These are phyloP conservation scores for Trissoscelio sp. DNA, from an alignment of 2,888 invertebrate species.

Conservation along the genomic window DNA sequence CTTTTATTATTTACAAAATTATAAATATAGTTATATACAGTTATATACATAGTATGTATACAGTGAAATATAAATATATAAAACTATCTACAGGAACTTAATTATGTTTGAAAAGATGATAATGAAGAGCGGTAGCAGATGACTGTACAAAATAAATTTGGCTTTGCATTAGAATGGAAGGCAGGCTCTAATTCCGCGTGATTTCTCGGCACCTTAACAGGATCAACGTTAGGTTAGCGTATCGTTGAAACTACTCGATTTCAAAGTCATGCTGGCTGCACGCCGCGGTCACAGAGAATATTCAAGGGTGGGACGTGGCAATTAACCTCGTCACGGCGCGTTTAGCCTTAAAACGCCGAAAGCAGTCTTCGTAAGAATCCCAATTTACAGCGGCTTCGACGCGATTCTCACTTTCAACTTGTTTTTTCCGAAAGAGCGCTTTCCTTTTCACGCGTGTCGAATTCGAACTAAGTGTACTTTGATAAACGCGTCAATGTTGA, in stretches of 20 bases:
- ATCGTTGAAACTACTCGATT: constrained; percentile 66
- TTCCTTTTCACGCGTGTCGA: constrained; percentile 57
- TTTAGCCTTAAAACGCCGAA: constrained; percentile 68
- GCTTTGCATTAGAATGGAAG: constrained; percentile 18
- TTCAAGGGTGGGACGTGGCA: constrained; percentile 69
- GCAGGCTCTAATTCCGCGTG: constrained; percentile 44
- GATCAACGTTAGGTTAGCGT: constrained; percentile 63
- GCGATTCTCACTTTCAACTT: constrained; percentile 63
- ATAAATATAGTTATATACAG: too few relatives aligned
- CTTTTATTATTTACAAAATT: too few relatives aligned
- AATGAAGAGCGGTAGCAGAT: too few relatives aligned
- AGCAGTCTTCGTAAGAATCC: constrained; percentile 66
- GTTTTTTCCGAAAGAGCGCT: constrained; percentile 53
- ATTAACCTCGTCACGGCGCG: constrained; percentile 70
- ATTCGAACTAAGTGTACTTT: constrained; percentile 17
- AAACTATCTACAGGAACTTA: too few relatives aligned
- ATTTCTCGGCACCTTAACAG: constrained; percentile 65
- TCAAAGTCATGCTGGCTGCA: constrained; percentile 70
- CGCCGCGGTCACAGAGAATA: constrained; percentile 69
- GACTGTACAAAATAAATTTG: constrained; percentile 36
- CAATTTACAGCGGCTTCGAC: constrained; percentile 65
- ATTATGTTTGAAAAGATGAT: too few relatives aligned
- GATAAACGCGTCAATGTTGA: constrained; percentile 17
- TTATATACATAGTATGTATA: too few relatives aligned
- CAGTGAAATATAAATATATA: too few relatives aligned